Conservation (phyloP, 2,888 invertebrate genomes). For the Drosophila anomalata region DNA sequence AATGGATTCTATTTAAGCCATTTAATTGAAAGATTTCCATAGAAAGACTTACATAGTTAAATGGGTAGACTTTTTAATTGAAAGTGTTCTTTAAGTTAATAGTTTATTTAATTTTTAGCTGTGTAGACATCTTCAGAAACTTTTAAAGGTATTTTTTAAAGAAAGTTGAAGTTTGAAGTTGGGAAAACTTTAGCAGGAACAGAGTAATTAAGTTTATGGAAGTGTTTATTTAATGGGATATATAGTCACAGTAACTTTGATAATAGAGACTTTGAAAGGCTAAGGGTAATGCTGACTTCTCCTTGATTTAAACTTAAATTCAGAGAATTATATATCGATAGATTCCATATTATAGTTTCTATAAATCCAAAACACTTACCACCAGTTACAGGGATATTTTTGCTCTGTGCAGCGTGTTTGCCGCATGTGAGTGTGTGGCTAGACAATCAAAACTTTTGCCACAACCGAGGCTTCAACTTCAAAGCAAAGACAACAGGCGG, state of each 20-base stretch:
- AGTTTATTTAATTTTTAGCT: not conserved
- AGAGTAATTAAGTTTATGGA: not conserved
- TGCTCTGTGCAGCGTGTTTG: conserved; percentile 25
- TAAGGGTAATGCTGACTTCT: too few species aligned
- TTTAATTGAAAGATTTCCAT: not conserved
- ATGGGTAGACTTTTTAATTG: not conserved
- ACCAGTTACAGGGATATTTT: conserved; percentile 3
- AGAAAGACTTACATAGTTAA: not conserved
- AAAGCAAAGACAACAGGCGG: conserved; percentile 57
- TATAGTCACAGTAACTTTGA: not conserved
- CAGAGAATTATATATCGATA: not conserved
- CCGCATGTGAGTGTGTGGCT: conserved; percentile 56
- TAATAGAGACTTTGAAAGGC: not conserved
- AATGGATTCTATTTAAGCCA: not conserved
- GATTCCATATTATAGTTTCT: not conserved
- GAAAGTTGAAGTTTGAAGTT: not conserved
- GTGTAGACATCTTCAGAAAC: not conserved
- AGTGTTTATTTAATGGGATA: not conserved
- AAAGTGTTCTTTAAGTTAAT: not conserved
- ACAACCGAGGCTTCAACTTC: conserved; percentile 54
- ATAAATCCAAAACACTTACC: not conserved
- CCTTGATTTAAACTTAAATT: too few species aligned
- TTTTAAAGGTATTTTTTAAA: not conserved
- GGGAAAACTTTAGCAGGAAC: not conserved
- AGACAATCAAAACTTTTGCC: conserved; percentile 74